Evolutionary conservation across 2,113 vertebrate species (phyloP).

Genomic region (Lates calcarifer): DNA sequence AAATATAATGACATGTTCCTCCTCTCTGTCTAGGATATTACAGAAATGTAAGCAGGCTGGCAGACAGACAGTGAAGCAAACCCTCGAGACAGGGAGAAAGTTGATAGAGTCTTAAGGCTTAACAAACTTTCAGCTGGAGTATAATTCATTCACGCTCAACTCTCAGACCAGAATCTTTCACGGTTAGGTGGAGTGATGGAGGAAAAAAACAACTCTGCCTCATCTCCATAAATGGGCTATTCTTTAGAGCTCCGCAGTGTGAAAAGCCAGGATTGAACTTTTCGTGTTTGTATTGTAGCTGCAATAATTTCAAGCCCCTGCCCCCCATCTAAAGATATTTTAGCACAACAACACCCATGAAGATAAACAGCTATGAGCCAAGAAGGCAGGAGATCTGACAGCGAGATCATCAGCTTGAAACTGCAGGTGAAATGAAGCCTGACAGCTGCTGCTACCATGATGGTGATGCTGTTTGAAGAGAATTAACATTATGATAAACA

Average conservation of each 20-base stretch:
- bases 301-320: neutral
- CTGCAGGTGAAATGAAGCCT: constrained; percentile 30
- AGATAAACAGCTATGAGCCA: neutral
- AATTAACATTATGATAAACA: neutral
- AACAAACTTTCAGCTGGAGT: constrained; percentile 27
- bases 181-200: constrained; percentile 46
- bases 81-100: neutral
- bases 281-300: neutral
- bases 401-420: no score
- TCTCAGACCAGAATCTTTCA: constrained; percentile 58
- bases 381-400: neutral
- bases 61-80: neutral
- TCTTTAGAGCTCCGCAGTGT: constrained; percentile 3
- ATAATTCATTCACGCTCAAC: constrained; percentile 52
- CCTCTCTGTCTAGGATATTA: neutral
- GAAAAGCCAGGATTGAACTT: constrained; percentile 7
- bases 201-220: neutral
- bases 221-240: constrained; percentile 49
- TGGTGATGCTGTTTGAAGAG: neutral
- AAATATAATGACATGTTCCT: neutral
- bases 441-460: constrained; percentile 1
- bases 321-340: neutral
- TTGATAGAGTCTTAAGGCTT: constrained; percentile 22
- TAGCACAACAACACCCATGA: no score
- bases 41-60: neutral